A percentile compares a stretch with the other conserved stretches of the same genome.
These are phyloP conservation scores for Cheirogaleus medius DNA, from an alignment of 2,113 vertebrate genomes.

Conservation along the genomic window DNA sequence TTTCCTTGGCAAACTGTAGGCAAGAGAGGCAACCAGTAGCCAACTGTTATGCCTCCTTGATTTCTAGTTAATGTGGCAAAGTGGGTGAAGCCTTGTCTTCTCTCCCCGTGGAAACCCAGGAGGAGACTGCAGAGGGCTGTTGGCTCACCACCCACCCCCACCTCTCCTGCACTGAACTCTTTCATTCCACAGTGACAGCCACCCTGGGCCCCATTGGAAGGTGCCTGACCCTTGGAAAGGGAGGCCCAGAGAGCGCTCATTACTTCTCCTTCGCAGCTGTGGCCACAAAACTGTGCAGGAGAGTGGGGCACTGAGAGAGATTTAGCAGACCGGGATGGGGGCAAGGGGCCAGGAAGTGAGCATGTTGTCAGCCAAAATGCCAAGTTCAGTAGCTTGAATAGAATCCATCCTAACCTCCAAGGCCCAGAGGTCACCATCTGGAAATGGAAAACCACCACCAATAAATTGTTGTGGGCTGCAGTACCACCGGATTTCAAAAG, in stretches of 20 bases:
- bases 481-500: constrained; percentile 79
- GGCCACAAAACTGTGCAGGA: not conserved
- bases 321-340: not conserved
- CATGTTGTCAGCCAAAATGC: constrained; percentile 75
- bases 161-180: not conserved
- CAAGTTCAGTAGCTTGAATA: constrained; percentile 82
- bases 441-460: constrained; percentile 81
- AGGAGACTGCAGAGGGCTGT: not conserved
- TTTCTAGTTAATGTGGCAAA: not conserved
- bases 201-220: not conserved
- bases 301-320: not conserved
- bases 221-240: not conserved
- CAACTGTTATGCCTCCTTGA: not conserved
- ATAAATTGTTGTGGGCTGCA: constrained; percentile 76
- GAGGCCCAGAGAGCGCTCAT: not conserved
- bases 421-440: constrained; percentile 81
- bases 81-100: not conserved
- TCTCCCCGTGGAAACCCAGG: not conserved
- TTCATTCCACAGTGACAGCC: not conserved
- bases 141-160: not conserved
- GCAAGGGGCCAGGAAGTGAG: not conserved
- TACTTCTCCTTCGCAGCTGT: not conserved
- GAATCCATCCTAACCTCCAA: constrained; percentile 81
- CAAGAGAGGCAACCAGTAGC: not conserved
- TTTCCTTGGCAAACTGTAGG: not conserved